These are phyloP conservation scores for Matsumurasca onukii DNA, from an alignment of 1,140 invertebrate genomes.

Conservation along the genomic window DNA sequence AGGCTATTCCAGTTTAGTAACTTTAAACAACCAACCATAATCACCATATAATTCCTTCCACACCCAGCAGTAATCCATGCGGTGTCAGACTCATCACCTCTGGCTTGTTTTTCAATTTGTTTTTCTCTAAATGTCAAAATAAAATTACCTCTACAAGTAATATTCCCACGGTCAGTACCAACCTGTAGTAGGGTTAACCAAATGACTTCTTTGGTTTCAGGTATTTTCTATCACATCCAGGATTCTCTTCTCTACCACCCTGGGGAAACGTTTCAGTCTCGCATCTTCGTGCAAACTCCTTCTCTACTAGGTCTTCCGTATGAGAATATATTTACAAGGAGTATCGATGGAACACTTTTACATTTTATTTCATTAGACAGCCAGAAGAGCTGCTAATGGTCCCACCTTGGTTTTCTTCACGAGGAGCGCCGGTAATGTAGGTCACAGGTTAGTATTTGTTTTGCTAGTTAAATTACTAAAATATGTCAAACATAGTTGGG, in stretches of 20 bases:
- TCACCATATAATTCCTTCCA: too few relatives aligned
- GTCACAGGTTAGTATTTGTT: slow-evolving; percentile 65
- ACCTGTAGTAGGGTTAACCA: too few relatives aligned
- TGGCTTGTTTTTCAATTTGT: too few relatives aligned
- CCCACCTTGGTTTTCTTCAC: slow-evolving; percentile 90
- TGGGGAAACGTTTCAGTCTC: slow-evolving; percentile 80
- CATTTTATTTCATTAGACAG: slow-evolving; percentile 89
- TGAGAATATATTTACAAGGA: slow-evolving; percentile 77
- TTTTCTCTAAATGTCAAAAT: too few relatives aligned
- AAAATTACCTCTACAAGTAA: too few relatives aligned
- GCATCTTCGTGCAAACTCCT: slow-evolving; percentile 82
- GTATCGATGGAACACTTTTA: slow-evolving; percentile 76
- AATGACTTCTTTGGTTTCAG: slow-evolving; percentile 52
- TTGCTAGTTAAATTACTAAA: neutral
- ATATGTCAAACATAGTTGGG: too few relatives aligned
- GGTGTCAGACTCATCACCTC: too few relatives aligned
- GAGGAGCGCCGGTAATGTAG: slow-evolving; percentile 96
- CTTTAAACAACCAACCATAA: too few relatives aligned
- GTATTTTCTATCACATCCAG: slow-evolving; percentile 79
- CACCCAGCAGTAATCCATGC: too few relatives aligned
- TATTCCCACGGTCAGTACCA: too few relatives aligned
- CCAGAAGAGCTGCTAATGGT: slow-evolving; percentile 57
- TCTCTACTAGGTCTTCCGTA: slow-evolving; percentile 79
- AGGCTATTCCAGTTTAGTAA: too few relatives aligned
- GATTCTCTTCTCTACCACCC: slow-evolving; percentile 88